Base-by-base conservation (phyloP, 2,797 vertebrate genomes). In the Bryconaethiops microstoma region DNA sequence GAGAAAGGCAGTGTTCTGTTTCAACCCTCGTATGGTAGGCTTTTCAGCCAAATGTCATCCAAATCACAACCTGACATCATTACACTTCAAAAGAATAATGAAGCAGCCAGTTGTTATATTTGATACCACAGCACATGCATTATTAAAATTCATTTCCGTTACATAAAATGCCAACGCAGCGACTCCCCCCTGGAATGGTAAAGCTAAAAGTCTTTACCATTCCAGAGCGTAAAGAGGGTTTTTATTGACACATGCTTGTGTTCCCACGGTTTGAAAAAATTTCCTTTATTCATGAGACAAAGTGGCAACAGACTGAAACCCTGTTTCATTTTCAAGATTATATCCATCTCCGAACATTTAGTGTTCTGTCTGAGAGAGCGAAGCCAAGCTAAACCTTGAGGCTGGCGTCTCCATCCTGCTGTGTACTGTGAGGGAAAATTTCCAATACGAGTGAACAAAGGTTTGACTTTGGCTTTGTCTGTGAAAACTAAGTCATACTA, bases 21-120 rank as follows among this genome's bases (percentile, higher is more conserved):
- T 70, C 14, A 14, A 14, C 25, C 19, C 25, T 4, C 52, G 45
- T 23, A 42, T 13, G 8, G 1, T 16, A 5, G 71, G 60, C 1
- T 75, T 80, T 75, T 75, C 65, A 76, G 39, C 60, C 50, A 79
- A 74, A 79, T 65, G 70, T 65, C 78, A 60, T 5, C 39, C 52
- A 59, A 78, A 60, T 29, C 57, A 62, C 59, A 69, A 73, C 52
- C 23, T 71, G 69, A 62, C 60, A 70, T n/a, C 48, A 81, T 60
- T 23, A 55, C 39, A 67, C 39, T 76, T 68, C 57, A 76, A 42
- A 60, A 62, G 29, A 81, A 70, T 63, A 52, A 76, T 52, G 45
- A 69, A 81, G 52, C 63, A n/a, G 23, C 54, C 64, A 21, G 52
- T 8, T 21, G 65, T 67, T 52, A 23, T 70, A 75, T 63, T 19